These are phyloP conservation scores for Drosophila phalerata DNA, from an alignment of 2,888 invertebrate species.

Conservation along the genomic window DNA sequence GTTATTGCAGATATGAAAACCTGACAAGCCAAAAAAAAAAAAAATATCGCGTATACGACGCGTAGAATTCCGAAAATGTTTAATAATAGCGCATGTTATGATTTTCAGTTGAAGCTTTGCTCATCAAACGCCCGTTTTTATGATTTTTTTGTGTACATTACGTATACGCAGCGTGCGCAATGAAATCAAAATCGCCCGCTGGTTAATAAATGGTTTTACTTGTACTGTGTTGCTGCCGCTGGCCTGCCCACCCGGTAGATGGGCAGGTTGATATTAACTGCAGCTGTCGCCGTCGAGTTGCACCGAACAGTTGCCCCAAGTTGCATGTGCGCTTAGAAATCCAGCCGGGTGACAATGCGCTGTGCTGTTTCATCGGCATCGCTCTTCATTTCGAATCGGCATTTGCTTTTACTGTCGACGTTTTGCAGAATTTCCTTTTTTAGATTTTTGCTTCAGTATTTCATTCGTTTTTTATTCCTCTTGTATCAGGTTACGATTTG, in stretches of 20 bases:
- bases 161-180: slow-evolving; percentile 24
- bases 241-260: not conserved
- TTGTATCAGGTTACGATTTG: slow-evolving; percentile 40
- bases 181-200: slow-evolving; percentile 26
- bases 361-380: slow-evolving; percentile 55
- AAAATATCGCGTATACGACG: no score
- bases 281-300: slow-evolving; percentile 4
- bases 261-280: slow-evolving; percentile 18
- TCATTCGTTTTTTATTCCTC: slow-evolving; percentile 14
- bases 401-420: slow-evolving; percentile 35
- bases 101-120: slow-evolving; percentile 12
- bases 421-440: not conserved
- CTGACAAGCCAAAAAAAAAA: not conserved
- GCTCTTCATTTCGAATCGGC: slow-evolving; percentile 47
- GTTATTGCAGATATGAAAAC: no score
- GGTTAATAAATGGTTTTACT: slow-evolving; percentile 39
- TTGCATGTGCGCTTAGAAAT: slow-evolving; percentile 14
- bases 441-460: slow-evolving; percentile 9
- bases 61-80: not conserved
- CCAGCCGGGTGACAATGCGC: slow-evolving; percentile 33
- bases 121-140: not conserved
- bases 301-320: slow-evolving; percentile 6
- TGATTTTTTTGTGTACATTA: slow-evolving; percentile 4
- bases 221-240: not conserved
- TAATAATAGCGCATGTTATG: slow-evolving; percentile 11